These are phyloP conservation scores for Rhagium mordax DNA, from an alignment of 2,888 invertebrate species.

Conservation along the genomic window DNA sequence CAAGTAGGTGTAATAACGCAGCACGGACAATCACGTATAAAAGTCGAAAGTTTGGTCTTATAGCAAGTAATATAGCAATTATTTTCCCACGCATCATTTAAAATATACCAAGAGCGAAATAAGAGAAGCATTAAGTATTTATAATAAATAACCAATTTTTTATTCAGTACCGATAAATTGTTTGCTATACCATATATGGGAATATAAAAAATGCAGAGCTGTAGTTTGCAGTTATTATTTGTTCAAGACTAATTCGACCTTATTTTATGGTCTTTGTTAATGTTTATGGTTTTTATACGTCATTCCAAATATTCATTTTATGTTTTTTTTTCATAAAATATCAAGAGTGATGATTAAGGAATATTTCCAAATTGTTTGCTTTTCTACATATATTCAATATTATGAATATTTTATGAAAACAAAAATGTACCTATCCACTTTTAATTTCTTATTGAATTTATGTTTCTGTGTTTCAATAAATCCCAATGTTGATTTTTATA, in stretches of 20 bases:
- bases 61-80: constrained; percentile 18
- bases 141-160: neutral
- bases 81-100: constrained; percentile 30
- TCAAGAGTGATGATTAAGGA: no score
- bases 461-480: neutral
- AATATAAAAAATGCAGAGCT: neutral
- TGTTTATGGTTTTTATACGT: no score
- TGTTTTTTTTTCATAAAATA: no score
- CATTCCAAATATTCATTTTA: no score
- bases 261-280: no score
- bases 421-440: no score
- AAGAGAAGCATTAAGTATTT: neutral
- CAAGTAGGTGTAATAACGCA: constrained; percentile 21
- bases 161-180: neutral
- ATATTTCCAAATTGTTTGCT: no score
- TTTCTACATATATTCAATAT: no score
- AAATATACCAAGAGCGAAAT: constrained; percentile 4
- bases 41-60: constrained; percentile 26
- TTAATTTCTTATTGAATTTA: no score
- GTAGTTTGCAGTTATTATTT: neutral
- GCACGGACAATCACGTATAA: neutral
- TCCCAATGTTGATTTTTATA: neutral
- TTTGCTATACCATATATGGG: neutral
- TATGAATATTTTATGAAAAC: no score
- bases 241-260: no score